phyloP scores from a whole-genome alignment of 1,140 invertebrate genomes.

The Drosophila tsacasi region DNA sequence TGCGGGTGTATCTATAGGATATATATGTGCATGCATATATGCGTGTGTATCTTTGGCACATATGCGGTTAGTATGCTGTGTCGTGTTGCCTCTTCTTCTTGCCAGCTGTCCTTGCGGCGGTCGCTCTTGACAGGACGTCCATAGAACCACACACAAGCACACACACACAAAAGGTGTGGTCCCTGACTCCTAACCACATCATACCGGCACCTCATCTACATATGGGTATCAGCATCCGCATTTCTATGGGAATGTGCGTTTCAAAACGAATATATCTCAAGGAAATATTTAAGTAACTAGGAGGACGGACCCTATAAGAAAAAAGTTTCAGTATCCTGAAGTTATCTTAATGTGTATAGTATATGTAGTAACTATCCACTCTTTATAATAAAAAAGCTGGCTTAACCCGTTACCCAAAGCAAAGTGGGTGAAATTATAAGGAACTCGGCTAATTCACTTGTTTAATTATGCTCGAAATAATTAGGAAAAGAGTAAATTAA shows the following conservation, averaged over 20 bases:
- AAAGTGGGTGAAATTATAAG: background rate
- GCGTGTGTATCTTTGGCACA: slow-evolving; percentile 33
- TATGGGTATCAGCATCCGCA: background rate
- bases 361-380: background rate
- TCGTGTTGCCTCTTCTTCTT: slow-evolving; percentile 9
- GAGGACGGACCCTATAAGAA: no score
- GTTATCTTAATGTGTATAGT: no score
- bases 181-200: slow-evolving; percentile 34
- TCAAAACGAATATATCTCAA: background rate
- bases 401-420: background rate
- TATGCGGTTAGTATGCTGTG: slow-evolving; percentile 20
- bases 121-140: slow-evolving; percentile 19
- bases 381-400: background rate
- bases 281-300: background rate
- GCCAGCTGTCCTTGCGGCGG: slow-evolving; percentile 7
- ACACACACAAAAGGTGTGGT: slow-evolving; percentile 26
- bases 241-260: background rate
- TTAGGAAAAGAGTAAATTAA: background rate
- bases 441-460: background rate
- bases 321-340: no score
- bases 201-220: slow-evolving; percentile 1
- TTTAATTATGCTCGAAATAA: background rate
- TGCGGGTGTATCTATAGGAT: slow-evolving; percentile 2
- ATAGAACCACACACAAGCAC: background rate
- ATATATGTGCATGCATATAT: background rate